Conservation (phyloP, 2,113 vertebrate genomes). For the Malurus melanocephalus region DNA sequence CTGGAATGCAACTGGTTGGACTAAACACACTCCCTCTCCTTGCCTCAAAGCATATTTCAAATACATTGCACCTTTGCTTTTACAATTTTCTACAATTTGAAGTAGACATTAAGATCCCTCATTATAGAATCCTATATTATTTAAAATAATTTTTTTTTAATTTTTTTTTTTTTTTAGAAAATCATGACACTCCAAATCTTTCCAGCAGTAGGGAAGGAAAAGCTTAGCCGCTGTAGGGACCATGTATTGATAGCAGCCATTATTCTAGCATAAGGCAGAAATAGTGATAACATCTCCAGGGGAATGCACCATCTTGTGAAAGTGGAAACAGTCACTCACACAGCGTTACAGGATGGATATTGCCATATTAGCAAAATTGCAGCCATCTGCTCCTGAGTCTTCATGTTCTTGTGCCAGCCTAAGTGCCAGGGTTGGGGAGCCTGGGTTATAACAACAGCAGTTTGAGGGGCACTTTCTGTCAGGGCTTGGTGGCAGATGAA, state of each 20-base stretch:
- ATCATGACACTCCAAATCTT: neutral
- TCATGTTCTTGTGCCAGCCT: neutral
- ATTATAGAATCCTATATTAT: neutral
- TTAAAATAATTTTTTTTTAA: neutral
- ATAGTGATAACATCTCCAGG: neutral
- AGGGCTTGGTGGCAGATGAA: neutral
- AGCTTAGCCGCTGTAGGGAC: neutral
- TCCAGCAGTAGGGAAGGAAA: neutral
- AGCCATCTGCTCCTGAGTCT: neutral
- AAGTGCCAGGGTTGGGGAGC: neutral
- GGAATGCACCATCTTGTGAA: neutral
- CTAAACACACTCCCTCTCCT: accelerated
- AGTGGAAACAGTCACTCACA: neutral
- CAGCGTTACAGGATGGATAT: neutral
- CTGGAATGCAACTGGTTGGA: neutral
- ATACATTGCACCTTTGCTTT: neutral
- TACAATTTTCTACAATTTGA: neutral
- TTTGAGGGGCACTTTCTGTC: neutral
- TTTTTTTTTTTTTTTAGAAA: neutral
- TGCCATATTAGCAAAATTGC: neutral
- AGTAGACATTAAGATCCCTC: neutral
- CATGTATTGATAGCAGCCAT: neutral
- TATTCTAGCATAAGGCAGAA: neutral
- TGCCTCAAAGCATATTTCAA: neutral
- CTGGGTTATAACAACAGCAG: neutral